Base-by-base conservation (phyloP, 2,888 invertebrate genomes). In the Mesochorus sp. region DNA sequence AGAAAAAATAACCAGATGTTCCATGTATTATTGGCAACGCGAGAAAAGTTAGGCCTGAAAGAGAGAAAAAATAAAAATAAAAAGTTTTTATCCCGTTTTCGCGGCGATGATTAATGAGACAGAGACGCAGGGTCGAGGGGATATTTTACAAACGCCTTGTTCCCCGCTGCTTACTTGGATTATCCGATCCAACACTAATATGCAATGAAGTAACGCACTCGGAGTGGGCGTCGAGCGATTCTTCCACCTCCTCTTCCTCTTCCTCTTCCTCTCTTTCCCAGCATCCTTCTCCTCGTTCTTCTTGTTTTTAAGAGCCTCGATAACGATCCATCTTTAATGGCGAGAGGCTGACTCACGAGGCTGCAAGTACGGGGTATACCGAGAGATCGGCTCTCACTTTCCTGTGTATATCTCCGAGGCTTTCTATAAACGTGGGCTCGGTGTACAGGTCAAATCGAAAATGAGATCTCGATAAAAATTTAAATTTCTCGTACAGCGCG, bases 301-400 rank as follows among this genome's bases (percentile, higher is more conserved):
- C 26, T 34, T 75, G 47, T 31, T 61, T 8, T 57, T 53, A 51
- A 71, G 51, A 66, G 73, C 57, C 78, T 78, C 62, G 78, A 79
- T 80, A 80, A 79, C 76, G 76, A 80, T 80, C 80, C 76, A 79
- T 79, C 76, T 72, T 78, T 78, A 78, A 77, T 70, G 76, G 75
- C 68, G 70, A 76, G 73, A 78, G 73, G 70, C 79, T 83, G 84
- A 84, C 76, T 84, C 83, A 83, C 77, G 53, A 68, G 49, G 21
- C 26, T 21, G 70, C 55, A 47, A 66, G 53, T 34, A 57, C 21
- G 53, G 31, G 62, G 28, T 12, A 42, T 28, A 17, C n/a, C n/a
- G 70, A 55, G 59, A 66, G 57, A 34, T 26, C n/a, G 47, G 39
- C 67, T 64, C 55, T 42, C 17, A 21, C 37, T 49, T 59, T 59